Evolutionary conservation across 2,113 vertebrate genomes (phyloP).

Genomic region (Cyrtonyx montezumae): DNA sequence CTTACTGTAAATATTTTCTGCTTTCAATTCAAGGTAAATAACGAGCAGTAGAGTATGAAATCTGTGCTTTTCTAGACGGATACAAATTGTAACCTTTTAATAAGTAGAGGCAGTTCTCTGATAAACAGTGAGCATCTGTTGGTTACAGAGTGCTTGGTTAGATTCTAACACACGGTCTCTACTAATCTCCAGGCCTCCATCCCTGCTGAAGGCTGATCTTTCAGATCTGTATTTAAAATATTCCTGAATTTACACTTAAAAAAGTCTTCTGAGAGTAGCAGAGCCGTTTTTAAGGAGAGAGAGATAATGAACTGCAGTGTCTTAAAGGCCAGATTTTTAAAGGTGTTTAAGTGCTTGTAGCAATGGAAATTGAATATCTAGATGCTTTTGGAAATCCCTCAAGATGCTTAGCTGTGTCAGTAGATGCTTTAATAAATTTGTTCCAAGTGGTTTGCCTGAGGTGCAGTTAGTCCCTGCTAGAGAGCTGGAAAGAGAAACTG

Average conservation of each 20-base stretch:
- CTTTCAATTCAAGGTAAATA: slow-evolving; percentile 18
- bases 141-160: not conserved
- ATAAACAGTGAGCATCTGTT: not conserved
- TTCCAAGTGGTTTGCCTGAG: slow-evolving; percentile 11
- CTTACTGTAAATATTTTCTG: not conserved
- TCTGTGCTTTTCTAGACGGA: not conserved
- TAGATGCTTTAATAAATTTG: slow-evolving; percentile 16
- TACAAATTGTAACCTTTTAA: not conserved
- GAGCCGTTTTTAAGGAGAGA: not conserved
- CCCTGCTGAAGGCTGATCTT: not conserved
- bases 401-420: not conserved
- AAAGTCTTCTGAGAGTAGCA: not conserved
- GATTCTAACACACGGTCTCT: not conserved
- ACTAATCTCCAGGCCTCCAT: not conserved
- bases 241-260: not conserved
- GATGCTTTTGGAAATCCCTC: slow-evolving; percentile 10
- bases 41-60: not conserved
- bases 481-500: not conserved
- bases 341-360: not conserved
- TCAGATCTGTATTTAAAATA: not conserved
- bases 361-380: not conserved
- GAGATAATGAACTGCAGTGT: not conserved
- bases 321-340: not conserved
- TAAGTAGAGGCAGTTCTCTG: not conserved
- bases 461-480: not conserved